Evolutionary conservation across 2,797 vertebrate species (phyloP).

Genomic region (Gambelia wislizenii): DNA sequence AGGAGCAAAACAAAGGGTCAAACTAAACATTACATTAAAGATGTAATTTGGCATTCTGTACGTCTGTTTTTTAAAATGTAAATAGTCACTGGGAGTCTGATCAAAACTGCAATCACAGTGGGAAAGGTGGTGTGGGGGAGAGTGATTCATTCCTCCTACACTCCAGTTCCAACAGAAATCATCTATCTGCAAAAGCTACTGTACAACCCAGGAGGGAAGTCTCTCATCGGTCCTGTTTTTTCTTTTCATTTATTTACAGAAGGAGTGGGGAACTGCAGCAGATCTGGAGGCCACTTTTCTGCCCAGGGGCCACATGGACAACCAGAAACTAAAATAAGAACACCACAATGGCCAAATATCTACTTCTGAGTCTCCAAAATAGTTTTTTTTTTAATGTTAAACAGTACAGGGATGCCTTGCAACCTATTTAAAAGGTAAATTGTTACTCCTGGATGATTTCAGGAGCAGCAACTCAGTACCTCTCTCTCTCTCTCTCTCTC

Average conservation of each 20-base stretch:
- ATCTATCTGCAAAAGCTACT: background rate
- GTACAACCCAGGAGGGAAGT: background rate
- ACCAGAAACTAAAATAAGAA: no score
- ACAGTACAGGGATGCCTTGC: no score
- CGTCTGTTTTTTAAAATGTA: background rate
- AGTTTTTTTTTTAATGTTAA: no score
- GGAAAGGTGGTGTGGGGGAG: background rate
- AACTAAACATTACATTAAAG: background rate
- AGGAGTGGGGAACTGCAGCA: background rate
- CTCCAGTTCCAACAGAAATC: background rate
- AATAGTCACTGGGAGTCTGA: background rate
- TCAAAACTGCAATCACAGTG: background rate
- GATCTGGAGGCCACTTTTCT: no score
- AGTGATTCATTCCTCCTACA: background rate
- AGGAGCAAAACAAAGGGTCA: background rate
- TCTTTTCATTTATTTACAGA: background rate
- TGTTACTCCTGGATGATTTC: no score
- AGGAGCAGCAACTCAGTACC: no score
- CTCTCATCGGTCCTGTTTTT: background rate
- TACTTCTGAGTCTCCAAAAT: no score
- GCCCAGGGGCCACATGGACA: no score
- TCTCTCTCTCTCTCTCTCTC: no score
- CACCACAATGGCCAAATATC: no score
- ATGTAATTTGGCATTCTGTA: background rate
- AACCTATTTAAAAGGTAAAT: no score